Base-by-base conservation (phyloP, 2,113 vertebrate species). In the Pterocles orientalis region DNA sequence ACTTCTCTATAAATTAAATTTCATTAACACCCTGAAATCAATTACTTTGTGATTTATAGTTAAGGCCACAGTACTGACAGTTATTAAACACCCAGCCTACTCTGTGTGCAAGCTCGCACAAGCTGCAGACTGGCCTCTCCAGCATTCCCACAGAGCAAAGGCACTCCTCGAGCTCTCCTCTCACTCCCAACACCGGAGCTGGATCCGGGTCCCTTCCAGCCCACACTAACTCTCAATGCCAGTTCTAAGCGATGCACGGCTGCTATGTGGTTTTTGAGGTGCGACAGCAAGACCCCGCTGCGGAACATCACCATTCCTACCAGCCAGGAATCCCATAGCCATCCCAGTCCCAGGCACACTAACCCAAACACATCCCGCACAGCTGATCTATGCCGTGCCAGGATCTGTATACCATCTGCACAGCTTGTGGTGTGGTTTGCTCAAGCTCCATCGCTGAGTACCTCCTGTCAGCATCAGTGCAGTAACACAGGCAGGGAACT, bases 21-120 rank as follows among this genome's bases (percentile, higher is more conserved):
- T 86, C 23, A 72, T 92, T 88, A 94, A 51, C 77, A 84, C 25
- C 34, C 69, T 26, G 34, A 77, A 92, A 91, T 94, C 83, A 81
- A 86, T 95, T 91, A 90, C 88, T 86, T 70, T 43, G 80, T 94
- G 95, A 92, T 96, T 95, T 86, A 96, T 70, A 90, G 94, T 69
- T 82, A 69, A 86, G 79, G 86, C 54, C 71, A 65, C 3, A 50
- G 58, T 33, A 70, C 76, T 92, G 82, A 69, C 93, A 94, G 56
- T 45, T 88, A 90, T 43, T 86, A 86, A 96, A 83, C 77, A 80
- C 43, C 34, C 68, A 58, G 64, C 47, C 29, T 60, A 17, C 54
- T 39, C 60, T 18, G 36, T 15, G 77, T 43, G 18, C 58, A 73
- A 86, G 43, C 84, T 93, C 57, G 66, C 66, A 13, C 11, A 14